These are phyloP conservation scores for Coptodon bakossiorum DNA, from an alignment of 2,113 vertebrate genomes.

Conservation along the genomic window DNA sequence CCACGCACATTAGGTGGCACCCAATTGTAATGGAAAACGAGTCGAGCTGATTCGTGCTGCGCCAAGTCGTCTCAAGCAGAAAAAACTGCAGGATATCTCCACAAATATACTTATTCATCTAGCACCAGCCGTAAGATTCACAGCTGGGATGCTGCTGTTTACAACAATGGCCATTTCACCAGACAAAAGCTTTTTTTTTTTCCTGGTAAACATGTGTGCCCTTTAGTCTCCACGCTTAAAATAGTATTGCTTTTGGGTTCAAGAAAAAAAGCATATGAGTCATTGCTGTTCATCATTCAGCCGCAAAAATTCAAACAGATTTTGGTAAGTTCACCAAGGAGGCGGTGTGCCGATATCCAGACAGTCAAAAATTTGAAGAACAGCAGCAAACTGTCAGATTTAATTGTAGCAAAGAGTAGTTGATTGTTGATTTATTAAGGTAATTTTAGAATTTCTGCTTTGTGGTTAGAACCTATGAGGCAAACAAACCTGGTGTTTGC, in stretches of 20 bases:
- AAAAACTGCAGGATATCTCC: neutral
- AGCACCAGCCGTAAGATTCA: neutral
- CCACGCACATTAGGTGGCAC: neutral
- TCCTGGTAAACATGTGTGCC: neutral
- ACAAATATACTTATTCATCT: neutral
- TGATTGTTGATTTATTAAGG: neutral
- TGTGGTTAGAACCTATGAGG: neutral
- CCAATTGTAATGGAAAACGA: neutral
- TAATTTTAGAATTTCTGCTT: neutral
- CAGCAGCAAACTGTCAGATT: neutral
- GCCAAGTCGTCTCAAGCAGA: neutral
- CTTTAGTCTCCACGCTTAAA: slow-evolving; percentile 17
- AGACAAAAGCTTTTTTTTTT: neutral
- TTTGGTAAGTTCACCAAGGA: slow-evolving; percentile 11
- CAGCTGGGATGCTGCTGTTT: slow-evolving; percentile 21
- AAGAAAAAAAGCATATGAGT: neutral
- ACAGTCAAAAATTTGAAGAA: neutral
- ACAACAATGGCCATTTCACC: neutral
- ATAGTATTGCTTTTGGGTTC: neutral
- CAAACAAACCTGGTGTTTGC: neutral
- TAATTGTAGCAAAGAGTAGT: neutral
- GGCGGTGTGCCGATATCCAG: neutral
- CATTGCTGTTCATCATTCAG: neutral
- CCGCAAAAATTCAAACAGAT: slow-evolving; percentile 36
- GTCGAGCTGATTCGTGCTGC: neutral